Evolutionary conservation across 1,140 invertebrate genomes (phyloP), one percentile per base, ranked within the genome.

Genomic region (Anastatus disparis): DNA sequence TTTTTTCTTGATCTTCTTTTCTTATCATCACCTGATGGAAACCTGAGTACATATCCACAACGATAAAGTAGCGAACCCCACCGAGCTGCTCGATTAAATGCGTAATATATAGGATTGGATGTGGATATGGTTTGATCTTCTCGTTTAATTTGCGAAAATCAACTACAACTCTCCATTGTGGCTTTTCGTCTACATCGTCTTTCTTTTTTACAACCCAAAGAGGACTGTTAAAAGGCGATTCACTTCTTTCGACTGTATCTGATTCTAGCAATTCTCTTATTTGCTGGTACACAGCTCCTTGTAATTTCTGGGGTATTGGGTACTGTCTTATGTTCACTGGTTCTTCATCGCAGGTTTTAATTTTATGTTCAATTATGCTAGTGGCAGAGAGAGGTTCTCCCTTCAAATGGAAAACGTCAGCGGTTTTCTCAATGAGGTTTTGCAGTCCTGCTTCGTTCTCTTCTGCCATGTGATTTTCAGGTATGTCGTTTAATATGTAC

Each of bases 21-120:
- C 79, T 66, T 0, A 88, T 66, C 1, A 62, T 40, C 10, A 89
- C 75, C 76, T 89, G 87, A 77, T 81, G 86, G 13, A 63, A 63
- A 20, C 31, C 55, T 1, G 31, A 38, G 13, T 38, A 38, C 8
- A 63, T 9, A 35, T 63, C 27, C 0, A 50, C 1, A 10, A 44
- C 15, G 6, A 24, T 27, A 13, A 44, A 63, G 15, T 63, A 50
- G 31, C 35, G 1, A 2, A 1, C 3, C 2, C 1, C 55, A 38
- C 55, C 31, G 2, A 40, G 2, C 22, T 20, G 7, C 29, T 58
- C 15, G 13, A 58, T n/a, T 12, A 58, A 38, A 17, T 58, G 2
- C 1, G 31, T 10, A 9, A 40, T 58, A 22, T 38, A 22, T 3
- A 17, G 55, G 20, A 58, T 22, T 3, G 31, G 4, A 10, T 38